Base-by-base conservation (phyloP, 2,113 vertebrate species). In the Bombycilla garrulus region DNA sequence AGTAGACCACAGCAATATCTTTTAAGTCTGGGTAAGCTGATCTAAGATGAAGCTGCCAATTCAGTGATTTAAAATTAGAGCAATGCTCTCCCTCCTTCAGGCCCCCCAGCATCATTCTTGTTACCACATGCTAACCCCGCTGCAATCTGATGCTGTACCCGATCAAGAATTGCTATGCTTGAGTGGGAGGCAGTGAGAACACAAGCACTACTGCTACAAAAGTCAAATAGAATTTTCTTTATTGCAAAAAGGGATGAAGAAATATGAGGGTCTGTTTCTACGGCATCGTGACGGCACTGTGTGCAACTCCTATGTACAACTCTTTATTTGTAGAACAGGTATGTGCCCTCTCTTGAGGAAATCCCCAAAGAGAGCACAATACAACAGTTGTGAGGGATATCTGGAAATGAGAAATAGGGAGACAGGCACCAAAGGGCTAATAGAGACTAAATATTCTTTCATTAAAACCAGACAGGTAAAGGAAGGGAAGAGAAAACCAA, bases 151-250 rank as follows among this genome's bases (percentile, higher is more conserved):
- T 97, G 94, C 92, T 92, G 74, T 81, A 57, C 82, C 47, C 31
- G 0, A 76, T 40, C 42, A 28, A 97, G 29, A 36, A 85, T 61
- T 54, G 81, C 81, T 92, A 72, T 92, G 64, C 19, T 88, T 3
- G 87, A 93, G 95, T 95, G 88, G 96, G 96, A 95, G 95, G 90
- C 62, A 92, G 73, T 57, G 56, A 73, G 88, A 94, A 36, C 61
- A 51, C 26, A 80, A 72, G 64, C 45, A 77, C 73, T 14, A 35
- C 40, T 28, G 53, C 40, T 64, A 51, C 83, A 85, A 42, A 96
- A 82, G 65, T 40, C 33, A 69, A 80, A 73, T 4, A 96, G 44
- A 35, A 79, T 89, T 94, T 92, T 26, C 11, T 64, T 84, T 92
- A 86, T 90, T 73, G 74, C 36, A 22, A 33, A 48, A 76, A 53